Evolutionary conservation across 2,888 invertebrate genomes (phyloP), one percentile per base, ranked within the genome.

Genomic region (Xestia xanthographa): DNA sequence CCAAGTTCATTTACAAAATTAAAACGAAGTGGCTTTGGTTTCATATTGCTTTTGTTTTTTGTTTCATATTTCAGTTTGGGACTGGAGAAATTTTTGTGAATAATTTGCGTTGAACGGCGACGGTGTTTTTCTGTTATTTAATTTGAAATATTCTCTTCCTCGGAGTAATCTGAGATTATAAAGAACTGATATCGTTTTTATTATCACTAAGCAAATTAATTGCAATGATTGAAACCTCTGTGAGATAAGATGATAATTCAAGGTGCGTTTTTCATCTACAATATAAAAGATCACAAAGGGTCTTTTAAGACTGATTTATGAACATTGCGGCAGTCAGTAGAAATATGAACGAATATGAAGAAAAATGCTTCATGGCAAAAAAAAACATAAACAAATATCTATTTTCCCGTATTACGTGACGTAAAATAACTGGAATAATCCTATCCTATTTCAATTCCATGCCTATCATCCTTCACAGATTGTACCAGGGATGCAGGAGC

Each of bases 1-100:
- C 20, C 41, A 73, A 83, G 66, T 81, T 85, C 75, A 83, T 81
- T 87, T 66, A 48, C 66, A 56, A 79, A 84, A 86, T 85, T 79
- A 79, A 77, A 75, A 75, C 72, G 26, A 38, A 58, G 58, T 70
- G 71, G 60, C 65, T 79, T 75, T 67, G 43, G 70, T 67, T 70
- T 70, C 43, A 48, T 67, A 71, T 75, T 74, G 74, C 68, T 66
- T 75, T 68, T 71, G 70, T 63, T 66, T 75, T 75, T 41, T 76
- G 60, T 56, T 71, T 68, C 29, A 45, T 26, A 43, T 82, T 79
- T 71, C 9, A 22, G 17, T 60, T 60, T 34, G 45, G 29, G 62
- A 4, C 34, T 62, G 50, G 2, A 38, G 50, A 60, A 50, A 69
- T 62, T 69, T 62, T 53, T 77, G 43, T 45, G 11, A 65, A 65